A percentile compares a stretch with the other conserved stretches of the same genome.
phyloP scores from a whole-genome alignment of 2,797 vertebrate species.

The Discoglossus pictus region DNA sequence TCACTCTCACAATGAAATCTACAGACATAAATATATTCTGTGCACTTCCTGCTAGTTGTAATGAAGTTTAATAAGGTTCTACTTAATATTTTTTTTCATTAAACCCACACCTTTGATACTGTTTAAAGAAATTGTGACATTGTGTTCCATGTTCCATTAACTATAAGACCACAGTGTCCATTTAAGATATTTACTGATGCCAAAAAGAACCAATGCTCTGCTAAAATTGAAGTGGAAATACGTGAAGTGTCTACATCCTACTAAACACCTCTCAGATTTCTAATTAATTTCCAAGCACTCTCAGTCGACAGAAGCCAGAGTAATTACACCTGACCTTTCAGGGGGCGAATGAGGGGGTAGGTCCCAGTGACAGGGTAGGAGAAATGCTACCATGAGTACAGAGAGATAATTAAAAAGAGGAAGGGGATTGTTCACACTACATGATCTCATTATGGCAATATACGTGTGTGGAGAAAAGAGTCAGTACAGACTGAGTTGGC shows the following conservation, averaged over 20 bases:
- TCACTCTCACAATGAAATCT: no score
- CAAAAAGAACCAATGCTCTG: no score
- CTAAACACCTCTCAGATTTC: constrained; percentile 14
- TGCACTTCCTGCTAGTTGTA: no score
- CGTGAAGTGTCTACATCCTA: background rate
- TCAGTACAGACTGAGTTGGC: background rate
- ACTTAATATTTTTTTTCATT: no score
- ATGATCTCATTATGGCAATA: constrained; percentile 1
- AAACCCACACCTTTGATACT: no score
- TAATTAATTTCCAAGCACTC: constrained; percentile 39
- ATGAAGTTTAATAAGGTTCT: no score
- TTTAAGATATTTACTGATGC: no score
- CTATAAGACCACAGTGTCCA: no score
- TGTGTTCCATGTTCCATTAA: no score
- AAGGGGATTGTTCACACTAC: background rate
- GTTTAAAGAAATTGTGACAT: no score
- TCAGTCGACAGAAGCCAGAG: constrained; percentile 31
- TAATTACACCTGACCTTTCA: constrained; percentile 53
- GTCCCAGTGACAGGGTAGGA: background rate
- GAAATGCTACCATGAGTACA: background rate
- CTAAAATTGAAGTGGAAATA: no score
- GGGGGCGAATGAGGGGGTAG: background rate
- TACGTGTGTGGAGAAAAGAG: background rate
- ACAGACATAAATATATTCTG: no score
- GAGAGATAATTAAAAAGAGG: constrained; percentile 21